Evolutionary conservation across 2,888 invertebrate species (phyloP).

Genomic region (Hirudinaria manillensis): DNA sequence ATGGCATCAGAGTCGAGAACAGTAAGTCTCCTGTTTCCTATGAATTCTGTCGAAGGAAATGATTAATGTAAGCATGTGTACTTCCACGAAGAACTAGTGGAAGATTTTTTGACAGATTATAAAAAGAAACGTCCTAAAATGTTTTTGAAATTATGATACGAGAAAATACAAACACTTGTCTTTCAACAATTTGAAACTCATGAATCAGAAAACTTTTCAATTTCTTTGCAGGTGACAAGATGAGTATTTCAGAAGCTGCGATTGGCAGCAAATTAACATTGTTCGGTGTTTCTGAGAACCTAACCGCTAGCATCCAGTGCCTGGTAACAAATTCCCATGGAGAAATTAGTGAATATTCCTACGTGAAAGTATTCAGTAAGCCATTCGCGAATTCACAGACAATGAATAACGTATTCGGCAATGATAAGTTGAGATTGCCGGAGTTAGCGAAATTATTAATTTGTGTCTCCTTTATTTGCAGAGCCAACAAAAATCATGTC

Average conservation of each 20-base stretch:
- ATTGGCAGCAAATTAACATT: slow-evolving; percentile 10
- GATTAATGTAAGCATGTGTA: not conserved
- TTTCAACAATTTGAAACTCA: not conserved
- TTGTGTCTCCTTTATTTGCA: not conserved
- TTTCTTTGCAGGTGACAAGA: not conserved
- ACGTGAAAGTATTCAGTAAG: slow-evolving; percentile 24
- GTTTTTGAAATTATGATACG: too few species aligned
- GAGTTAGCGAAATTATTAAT: too few species aligned
- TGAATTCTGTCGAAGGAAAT: too few species aligned
- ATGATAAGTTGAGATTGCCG: too few species aligned
- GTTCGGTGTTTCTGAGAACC: slow-evolving; percentile 1
- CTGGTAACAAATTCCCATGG: slow-evolving; percentile 12
- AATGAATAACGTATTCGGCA: too few species aligned
- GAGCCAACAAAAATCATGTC: slow-evolving; percentile 18
- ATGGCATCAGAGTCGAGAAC: not conserved
- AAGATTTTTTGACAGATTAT: not conserved
- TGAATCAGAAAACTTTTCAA: not conserved
- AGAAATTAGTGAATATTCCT: not conserved
- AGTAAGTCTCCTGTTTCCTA: not conserved
- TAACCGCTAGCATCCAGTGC: slow-evolving; percentile 13
- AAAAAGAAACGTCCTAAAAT: not conserved
- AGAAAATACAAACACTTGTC: not conserved
- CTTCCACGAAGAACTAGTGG: not conserved
- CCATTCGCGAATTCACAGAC: not conserved
- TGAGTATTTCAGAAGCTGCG: not conserved